A percentile compares a stretch with the other conserved stretches of the same genome.
These are phyloP conservation scores for Drosophila malerkotliana DNA, from an alignment of 1,140 invertebrate species.

Conservation along the genomic window DNA sequence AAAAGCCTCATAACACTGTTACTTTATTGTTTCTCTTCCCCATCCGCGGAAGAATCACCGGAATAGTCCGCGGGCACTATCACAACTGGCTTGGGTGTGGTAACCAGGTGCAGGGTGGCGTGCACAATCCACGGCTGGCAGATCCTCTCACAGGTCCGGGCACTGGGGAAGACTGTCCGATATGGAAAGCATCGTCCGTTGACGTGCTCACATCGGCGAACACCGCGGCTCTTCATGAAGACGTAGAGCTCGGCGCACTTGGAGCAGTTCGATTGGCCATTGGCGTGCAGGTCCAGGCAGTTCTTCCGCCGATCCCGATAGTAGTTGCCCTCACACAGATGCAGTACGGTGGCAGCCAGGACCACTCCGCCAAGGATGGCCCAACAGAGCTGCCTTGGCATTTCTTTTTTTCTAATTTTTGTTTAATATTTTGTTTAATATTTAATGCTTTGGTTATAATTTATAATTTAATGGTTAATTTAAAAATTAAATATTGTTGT, in stretches of 20 bases:
- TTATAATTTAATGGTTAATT: neutral
- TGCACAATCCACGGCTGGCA: conserved; percentile 16
- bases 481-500: neutral
- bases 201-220: conserved; percentile 25
- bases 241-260: conserved; percentile 22
- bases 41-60: neutral
- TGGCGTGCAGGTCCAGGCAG: neutral
- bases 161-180: conserved; percentile 17
- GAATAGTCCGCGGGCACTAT: neutral
- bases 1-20: neutral
- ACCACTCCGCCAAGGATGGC: neutral
- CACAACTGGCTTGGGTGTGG: neutral
- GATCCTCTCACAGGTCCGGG: conserved; percentile 12
- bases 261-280: conserved; percentile 26
- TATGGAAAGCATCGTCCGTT: conserved; percentile 16
- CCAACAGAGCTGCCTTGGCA: neutral
- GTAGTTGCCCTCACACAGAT: conserved; percentile 4
- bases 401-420: too few species aligned
- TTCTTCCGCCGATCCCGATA: neutral
- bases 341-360: neutral
- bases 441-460: too few species aligned
- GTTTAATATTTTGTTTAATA: too few species aligned
- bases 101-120: neutral
- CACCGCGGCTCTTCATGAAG: neutral
- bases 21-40: neutral